These are phyloP conservation scores for Balearica regulorum DNA, from an alignment of 2,797 vertebrate genomes.

Conservation along the genomic window DNA sequence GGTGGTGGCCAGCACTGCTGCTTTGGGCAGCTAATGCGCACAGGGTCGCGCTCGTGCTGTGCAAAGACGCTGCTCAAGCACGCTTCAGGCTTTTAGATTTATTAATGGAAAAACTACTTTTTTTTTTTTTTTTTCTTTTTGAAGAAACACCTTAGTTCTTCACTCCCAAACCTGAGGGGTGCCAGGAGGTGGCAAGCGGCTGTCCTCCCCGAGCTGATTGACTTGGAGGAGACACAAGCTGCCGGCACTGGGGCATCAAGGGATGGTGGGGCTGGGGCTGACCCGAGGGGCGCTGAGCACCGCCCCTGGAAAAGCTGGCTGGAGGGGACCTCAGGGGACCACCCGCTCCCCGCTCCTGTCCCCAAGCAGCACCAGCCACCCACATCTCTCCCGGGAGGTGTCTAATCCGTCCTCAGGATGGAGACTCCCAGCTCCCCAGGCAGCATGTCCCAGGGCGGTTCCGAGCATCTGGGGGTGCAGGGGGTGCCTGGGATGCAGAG, in stretches of 20 bases:
- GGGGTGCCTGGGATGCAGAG: too few relatives aligned
- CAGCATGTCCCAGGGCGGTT: neutral
- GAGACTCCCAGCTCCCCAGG: neutral
- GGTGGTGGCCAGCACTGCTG: neutral
- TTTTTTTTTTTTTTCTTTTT: neutral
- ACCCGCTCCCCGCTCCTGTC: neutral
- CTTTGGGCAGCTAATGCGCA: neutral
- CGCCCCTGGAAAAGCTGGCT: fast-evolving
- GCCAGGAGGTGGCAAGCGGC: fast-evolving
- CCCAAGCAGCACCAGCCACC: neutral
- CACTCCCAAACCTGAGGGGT: neutral
- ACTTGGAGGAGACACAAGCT: neutral
- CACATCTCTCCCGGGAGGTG: fast-evolving
- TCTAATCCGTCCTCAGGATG: neutral
- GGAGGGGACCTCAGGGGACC: neutral
- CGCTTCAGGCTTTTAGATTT: neutral
- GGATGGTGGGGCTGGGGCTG: neutral
- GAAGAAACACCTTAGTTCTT: neutral
- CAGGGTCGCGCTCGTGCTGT: neutral
- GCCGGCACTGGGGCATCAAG: neutral
- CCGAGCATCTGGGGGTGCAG: neutral
- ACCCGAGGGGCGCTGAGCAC: neutral
- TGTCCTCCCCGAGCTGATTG: neutral
- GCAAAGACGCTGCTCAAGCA: neutral
- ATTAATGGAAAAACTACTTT: neutral